These are phyloP conservation scores for Pogoniulus pusillus DNA, from an alignment of 2,797 vertebrate genomes.

Conservation along the genomic window DNA sequence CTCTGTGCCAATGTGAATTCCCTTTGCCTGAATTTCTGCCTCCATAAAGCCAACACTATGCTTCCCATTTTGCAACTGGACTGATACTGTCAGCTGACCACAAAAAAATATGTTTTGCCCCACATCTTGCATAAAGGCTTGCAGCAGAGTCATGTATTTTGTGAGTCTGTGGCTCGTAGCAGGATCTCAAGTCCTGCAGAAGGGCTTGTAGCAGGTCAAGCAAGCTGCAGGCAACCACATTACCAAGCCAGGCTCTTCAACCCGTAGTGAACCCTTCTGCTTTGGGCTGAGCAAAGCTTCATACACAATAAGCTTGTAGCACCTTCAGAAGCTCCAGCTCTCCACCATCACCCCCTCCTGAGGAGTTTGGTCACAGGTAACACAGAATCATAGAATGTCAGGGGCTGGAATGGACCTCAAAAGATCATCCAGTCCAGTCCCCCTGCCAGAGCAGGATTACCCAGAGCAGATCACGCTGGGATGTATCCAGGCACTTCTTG, in stretches of 20 bases:
- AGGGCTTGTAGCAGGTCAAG: background rate
- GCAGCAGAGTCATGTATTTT: too few species aligned
- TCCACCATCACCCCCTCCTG: accelerated
- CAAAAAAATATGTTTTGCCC: background rate
- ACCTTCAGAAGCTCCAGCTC: background rate
- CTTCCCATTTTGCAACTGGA: background rate
- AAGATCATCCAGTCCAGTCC: too few species aligned
- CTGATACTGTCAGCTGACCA: background rate
- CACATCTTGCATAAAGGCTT: too few species aligned
- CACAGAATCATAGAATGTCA: too few species aligned
- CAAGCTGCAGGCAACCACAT: background rate
- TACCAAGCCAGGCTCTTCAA: background rate
- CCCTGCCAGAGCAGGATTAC: too few species aligned
- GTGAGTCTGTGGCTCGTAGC: too few species aligned
- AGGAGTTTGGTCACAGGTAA: background rate
- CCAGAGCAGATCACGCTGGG: too few species aligned
- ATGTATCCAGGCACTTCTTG: too few species aligned
- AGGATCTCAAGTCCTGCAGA: background rate
- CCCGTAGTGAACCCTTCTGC: accelerated
- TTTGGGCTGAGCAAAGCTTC: too few species aligned
- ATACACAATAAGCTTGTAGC: background rate
- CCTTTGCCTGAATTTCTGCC: background rate
- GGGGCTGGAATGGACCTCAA: too few species aligned
- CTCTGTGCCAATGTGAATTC: background rate
- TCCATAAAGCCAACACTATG: background rate